Base-by-base conservation (phyloP, 2,797 vertebrate genomes). In the Peromyscus nudipes region DNA sequence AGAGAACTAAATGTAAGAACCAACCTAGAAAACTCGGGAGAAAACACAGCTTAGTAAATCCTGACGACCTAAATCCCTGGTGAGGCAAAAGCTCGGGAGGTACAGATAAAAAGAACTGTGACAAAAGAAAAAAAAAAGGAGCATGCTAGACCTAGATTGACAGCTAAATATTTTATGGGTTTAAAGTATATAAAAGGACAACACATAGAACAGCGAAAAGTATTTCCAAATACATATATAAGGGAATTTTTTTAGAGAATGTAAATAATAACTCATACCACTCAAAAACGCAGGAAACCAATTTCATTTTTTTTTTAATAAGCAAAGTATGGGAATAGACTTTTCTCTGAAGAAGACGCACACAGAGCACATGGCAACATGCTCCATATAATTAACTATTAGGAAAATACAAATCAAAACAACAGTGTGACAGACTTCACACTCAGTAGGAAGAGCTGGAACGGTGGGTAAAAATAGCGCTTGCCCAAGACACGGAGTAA, bases 391-490 rank as follows among this genome's bases (percentile, higher is more conserved):
- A 80, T 76, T 87, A 95, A 43, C 62, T 25, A 75, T 60, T 57
- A 88, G 49, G 37, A n/a, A 95, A 91, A 60, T 46, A 29, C 55
- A 96, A 86, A 91, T 46, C 71, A 88, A 81, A 94, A 84, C 25
- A 57, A 67, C 80, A 62, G 31, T 79, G 43, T 7, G 17, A 92
- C 86, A 40, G 4, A 80, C 37, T 87, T 84, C 25, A 71, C 17
- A 76, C 9, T 64, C 52, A 69, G 17, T 60, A 65, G 23, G 6
- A 91, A 85, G 67, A 40, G 29, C 43, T 60, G 10, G 7, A 84
- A 83, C 12, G 57, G n/a, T 6, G 14, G 25, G 13, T n/a, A 69
- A 91, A 65, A n/a, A 91, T 17, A 46, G 27, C 57, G 34, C 64
- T 85, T 85, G 37, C 9, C 11, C 1, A 89, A n/a, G 1, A 67